These are phyloP conservation scores for Barypeithes pellucidus DNA, from an alignment of 2,888 invertebrate genomes.

Conservation along the genomic window DNA sequence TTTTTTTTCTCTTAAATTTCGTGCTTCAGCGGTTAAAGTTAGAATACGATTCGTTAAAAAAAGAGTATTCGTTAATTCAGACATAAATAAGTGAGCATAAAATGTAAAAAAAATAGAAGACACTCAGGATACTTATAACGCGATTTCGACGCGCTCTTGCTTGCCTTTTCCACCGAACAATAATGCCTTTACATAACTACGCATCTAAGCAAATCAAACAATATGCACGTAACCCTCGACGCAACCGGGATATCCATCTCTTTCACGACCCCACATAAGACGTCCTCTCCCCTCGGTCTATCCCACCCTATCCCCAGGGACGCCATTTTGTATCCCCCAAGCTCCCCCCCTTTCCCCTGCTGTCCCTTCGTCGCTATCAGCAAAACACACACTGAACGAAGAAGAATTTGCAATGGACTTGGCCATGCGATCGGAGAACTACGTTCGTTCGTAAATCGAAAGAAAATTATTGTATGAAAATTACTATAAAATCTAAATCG, in stretches of 20 bases:
- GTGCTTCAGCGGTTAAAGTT: neutral
- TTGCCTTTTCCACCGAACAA: no score
- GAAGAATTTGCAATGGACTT: slow-evolving; percentile 54
- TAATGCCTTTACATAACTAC: neutral
- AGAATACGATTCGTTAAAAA: no score
- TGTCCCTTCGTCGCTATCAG: slow-evolving; percentile 48
- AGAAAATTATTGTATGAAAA: no score
- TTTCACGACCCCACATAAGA: slow-evolving; percentile 50
- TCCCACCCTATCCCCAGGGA: slow-evolving; percentile 57
- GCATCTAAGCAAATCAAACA: slow-evolving; percentile 29
- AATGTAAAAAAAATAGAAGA: no score
- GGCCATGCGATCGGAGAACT: slow-evolving; percentile 44
- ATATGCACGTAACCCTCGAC: slow-evolving; percentile 30
- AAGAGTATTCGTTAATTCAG: no score
- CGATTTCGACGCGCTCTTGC: no score
- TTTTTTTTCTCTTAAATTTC: slow-evolving; percentile 18
- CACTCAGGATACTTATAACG: no score
- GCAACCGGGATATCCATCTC: slow-evolving; percentile 47
- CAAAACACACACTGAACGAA: slow-evolving; percentile 53
- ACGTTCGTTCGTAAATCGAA: slow-evolving; percentile 33
- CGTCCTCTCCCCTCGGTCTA: slow-evolving; percentile 49
- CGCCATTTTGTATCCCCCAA: slow-evolving; percentile 59
- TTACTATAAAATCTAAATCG: no score
- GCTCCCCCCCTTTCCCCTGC: slow-evolving; percentile 47
- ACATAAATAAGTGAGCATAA: no score